Percentiles rank a stretch among this genome's conserved stretches.
Evolutionary conservation across 2,797 vertebrate species (phyloP).

Genomic region (Halcyon smyrnensis): DNA sequence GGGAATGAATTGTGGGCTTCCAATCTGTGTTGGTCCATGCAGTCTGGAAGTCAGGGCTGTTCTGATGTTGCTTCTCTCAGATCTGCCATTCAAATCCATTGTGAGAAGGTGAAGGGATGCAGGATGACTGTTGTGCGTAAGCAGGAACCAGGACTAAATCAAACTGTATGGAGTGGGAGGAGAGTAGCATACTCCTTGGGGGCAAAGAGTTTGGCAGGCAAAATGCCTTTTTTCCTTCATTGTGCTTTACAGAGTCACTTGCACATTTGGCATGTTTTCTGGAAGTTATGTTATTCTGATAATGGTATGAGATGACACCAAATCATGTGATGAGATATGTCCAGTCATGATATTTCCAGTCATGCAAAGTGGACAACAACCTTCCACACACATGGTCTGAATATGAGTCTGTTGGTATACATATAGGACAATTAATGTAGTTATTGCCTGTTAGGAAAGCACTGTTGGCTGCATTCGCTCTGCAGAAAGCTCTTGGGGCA

Average conservation of each 20-base stretch:
- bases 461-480: neutral
- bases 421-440: neutral
- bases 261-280: neutral
- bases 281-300: neutral
- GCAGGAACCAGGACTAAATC: neutral
- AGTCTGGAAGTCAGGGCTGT: neutral
- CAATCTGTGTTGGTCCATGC: fast-evolving
- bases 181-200: neutral
- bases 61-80: neutral
- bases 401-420: neutral
- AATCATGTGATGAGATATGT: neutral
- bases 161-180: neutral
- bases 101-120: neutral
- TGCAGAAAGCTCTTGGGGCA: neutral
- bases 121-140: neutral
- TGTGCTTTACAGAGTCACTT: neutral
- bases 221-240: neutral
- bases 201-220: neutral
- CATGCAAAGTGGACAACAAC: neutral
- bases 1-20: neutral
- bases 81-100: neutral
- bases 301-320: neutral
- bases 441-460: neutral
- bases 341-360: neutral
- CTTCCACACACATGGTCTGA: neutral